These are phyloP conservation scores for Drosophila kuntzei DNA, from an alignment of 2,888 invertebrate species.

Conservation along the genomic window DNA sequence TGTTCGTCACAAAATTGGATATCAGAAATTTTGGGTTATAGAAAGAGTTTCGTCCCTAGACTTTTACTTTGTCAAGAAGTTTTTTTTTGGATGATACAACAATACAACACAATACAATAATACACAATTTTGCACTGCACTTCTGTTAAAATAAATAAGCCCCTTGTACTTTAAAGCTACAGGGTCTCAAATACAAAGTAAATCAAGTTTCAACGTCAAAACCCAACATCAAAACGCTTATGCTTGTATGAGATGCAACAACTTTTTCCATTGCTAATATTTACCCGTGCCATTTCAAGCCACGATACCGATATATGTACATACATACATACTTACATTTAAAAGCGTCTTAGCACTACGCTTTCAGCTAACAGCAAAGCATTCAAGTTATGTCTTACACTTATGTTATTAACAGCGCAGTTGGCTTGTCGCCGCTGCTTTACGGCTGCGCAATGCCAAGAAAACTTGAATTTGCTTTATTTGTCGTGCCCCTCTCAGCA, in stretches of 20 bases:
- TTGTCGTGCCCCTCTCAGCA: constrained; percentile 14
- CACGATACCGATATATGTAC: not conserved
- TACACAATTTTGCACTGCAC: no score
- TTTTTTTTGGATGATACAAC: no score
- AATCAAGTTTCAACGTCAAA: not conserved
- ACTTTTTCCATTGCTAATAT: not conserved
- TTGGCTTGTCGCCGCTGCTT: constrained; percentile 30
- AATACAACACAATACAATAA: no score
- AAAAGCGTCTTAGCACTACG: not conserved
- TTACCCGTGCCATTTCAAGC: not conserved
- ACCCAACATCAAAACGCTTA: not conserved
- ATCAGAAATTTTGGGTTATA: no score
- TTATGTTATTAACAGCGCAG: constrained; percentile 12
- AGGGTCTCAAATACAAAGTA: not conserved
- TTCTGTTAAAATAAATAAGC: not conserved
- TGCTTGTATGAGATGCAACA: not conserved
- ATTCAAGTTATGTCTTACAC: constrained; percentile 1
- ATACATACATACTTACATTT: not conserved
- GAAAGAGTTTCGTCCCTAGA: no score
- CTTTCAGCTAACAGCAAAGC: not conserved
- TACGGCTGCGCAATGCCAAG: constrained; percentile 66
- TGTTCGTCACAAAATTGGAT: no score
- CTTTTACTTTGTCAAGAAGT: no score
- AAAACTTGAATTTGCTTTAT: constrained; percentile 44
- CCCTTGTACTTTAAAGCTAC: not conserved